A percentile compares a stretch with the other conserved stretches of the same genome.
These are phyloP conservation scores for Darevskia mixta DNA, from an alignment of 2,797 vertebrate genomes.

Conservation along the genomic window DNA sequence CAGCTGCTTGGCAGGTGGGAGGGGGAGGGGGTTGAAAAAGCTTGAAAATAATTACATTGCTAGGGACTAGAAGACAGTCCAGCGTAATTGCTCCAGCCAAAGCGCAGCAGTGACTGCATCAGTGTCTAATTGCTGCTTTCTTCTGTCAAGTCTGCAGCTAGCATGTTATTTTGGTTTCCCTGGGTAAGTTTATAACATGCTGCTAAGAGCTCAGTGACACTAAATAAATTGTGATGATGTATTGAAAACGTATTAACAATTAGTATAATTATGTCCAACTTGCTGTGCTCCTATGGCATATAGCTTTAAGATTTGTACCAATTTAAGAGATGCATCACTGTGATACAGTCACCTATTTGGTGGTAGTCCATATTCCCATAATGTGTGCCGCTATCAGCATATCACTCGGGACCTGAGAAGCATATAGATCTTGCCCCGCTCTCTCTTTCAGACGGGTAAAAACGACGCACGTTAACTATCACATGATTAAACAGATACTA, in stretches of 20 bases:
- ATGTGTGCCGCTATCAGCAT: not conserved
- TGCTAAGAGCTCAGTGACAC: not conserved
- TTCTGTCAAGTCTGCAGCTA: not conserved
- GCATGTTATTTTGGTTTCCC: conserved; percentile 18
- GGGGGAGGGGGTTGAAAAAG: no score
- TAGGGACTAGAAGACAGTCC: conserved; percentile 3
- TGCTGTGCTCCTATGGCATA: not conserved
- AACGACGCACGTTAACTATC: not conserved
- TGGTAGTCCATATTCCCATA: not conserved
- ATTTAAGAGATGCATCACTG: not conserved
- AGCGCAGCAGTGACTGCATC: not conserved
- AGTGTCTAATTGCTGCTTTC: not conserved
- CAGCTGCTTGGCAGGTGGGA: not conserved
- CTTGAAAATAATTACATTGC: not conserved
- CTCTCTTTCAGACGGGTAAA: not conserved
- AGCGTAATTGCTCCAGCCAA: not conserved
- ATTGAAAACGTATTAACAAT: not conserved
- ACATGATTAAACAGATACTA: not conserved
- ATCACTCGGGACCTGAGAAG: no score
- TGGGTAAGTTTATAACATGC: not conserved
- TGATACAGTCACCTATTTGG: not conserved
- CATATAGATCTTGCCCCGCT: not conserved
- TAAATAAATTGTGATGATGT: not conserved
- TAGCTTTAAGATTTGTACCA: not conserved
- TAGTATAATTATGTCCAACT: not conserved